Evolutionary conservation across 2,888 invertebrate species (phyloP), one percentile per base, ranked within the genome.

Genomic region (Metopia argyrocephala): DNA sequence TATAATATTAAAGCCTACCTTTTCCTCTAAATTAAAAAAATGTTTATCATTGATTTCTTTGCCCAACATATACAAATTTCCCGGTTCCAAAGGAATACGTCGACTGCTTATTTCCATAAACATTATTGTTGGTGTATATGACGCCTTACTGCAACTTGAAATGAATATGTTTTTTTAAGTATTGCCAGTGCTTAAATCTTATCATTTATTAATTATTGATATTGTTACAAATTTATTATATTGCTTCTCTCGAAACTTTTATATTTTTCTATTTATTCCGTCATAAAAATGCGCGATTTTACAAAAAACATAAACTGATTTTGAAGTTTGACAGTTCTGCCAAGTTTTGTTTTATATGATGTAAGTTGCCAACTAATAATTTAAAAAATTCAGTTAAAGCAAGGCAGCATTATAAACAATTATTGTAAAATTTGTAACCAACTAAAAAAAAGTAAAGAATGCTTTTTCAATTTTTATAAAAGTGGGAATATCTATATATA

Each of bases 61-160:
- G 2, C 82, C 82, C 25, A 82, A 9, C 61, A 82, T 48, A 73
- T 82, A 82, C 3, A 79, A 18, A 23, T 82, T 62, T 0, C 75
- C 75, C 31, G 59, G 3, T 20, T 82, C 52, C 21, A 82, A 48
- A 15, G 73, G 46, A 20, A 57, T 23, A 9, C 46, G 71, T 9
- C 52, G 28, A 12, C 59, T 62, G 1, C 66, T 62, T 28, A 78
- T 45, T 69, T 81, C 70, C 57, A 78, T 9, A 66, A 69, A 70
- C 78, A 81, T 81, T 50, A 48, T 46, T 48, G 48, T 52, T 38
- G 38, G 2, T n/a, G n/a, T n/a, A 23, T 12, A 31, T 38, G 59
- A 65, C n/a, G 31, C 57, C 52, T 76, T 21, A 2, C 54, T 38
- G 4, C 4, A 45, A 57, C 12, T 45, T 25, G 15, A 27, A 54